Percentiles rank a stretch among this genome's conserved stretches.
Conservation (phyloP, 2,113 vertebrate genomes). For the Cryptotis parvus region DNA sequence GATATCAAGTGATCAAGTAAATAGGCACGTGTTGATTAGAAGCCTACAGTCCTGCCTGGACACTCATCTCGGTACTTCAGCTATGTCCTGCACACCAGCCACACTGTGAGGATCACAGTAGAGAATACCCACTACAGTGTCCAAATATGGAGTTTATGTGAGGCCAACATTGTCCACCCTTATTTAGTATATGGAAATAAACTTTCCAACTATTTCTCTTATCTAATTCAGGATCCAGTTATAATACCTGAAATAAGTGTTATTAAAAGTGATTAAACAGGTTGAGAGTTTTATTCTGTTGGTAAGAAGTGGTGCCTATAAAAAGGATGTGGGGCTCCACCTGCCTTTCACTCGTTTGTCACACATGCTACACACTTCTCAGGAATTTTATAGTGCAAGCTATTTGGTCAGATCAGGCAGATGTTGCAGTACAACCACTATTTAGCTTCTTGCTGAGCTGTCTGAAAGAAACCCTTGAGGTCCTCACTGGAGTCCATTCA, state of each 20-base stretch:
- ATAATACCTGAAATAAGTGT: not conserved
- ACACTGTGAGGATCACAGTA: not conserved
- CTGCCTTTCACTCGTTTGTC: not conserved
- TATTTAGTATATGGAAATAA: not conserved
- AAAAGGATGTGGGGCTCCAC: not conserved
- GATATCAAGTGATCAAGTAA: too few species aligned
- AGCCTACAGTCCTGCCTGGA: not conserved
- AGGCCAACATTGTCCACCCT: constrained; percentile 1
- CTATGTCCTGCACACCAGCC: too few species aligned
- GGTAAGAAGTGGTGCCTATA: not conserved
- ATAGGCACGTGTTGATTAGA: not conserved
- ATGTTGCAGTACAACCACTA: not conserved
- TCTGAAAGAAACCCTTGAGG: not conserved
- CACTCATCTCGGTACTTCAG: not conserved
- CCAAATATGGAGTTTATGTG: not conserved
- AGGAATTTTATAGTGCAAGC: not conserved
- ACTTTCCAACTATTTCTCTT: constrained; percentile 28
- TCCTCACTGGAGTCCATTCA: not conserved
- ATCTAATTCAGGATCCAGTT: not conserved
- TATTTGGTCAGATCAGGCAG: not conserved
- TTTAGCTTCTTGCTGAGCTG: not conserved
- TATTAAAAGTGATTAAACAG: constrained; percentile 31
- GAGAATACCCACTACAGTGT: not conserved
- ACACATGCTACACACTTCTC: not conserved
- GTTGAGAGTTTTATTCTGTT: not conserved